Evolutionary conservation across 2,797 vertebrate genomes (phyloP).

Genomic region (Melanotaenia maccullochi): DNA sequence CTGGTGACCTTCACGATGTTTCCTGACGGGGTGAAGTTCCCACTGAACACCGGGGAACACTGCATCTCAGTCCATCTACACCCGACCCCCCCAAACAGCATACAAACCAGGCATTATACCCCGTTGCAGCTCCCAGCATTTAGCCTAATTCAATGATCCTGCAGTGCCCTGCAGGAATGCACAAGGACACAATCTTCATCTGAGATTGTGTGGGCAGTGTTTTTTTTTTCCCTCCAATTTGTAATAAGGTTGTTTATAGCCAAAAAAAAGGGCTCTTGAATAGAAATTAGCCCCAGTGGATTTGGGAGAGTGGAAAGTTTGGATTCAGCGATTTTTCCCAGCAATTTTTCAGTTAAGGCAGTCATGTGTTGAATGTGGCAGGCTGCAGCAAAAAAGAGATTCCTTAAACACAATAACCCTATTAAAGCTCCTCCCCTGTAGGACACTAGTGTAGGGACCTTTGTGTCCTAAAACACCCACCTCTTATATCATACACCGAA

Average conservation of each 20-base stretch:
- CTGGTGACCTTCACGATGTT: conserved; percentile 87
- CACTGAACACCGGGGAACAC: conserved; percentile 71
- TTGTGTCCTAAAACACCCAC: conserved; percentile 41
- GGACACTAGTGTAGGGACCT: conserved; percentile 37
- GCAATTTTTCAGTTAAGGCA: conserved; percentile 76
- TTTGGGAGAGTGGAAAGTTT: conserved; percentile 56
- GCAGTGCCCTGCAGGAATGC: conserved; percentile 57
- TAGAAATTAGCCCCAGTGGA: conserved; percentile 42
- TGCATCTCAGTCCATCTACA: conserved; percentile 83
- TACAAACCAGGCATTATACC: conserved; percentile 71
- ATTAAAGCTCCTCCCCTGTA: conserved; percentile 43
- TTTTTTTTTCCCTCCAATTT: conserved; percentile 29
- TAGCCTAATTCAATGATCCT: conserved; percentile 79
- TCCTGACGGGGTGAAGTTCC: conserved; percentile 82
- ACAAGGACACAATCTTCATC: conserved; percentile 67
- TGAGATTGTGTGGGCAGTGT: conserved; percentile 35
- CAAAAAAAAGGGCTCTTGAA: conserved; percentile 53
- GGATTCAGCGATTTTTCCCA: conserved; percentile 66
- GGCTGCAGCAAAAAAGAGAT: conserved; percentile 2
- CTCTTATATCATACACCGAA: conserved; percentile 15
- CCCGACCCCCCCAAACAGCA: conserved; percentile 76
- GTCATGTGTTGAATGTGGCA: conserved; percentile 67
- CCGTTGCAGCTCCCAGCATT: conserved; percentile 50
- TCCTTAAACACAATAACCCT: conserved; percentile 58
- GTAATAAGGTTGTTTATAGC: conserved; percentile 61